Conservation (phyloP, 2,888 invertebrate species). For the Pristionchus entomophagus region DNA sequence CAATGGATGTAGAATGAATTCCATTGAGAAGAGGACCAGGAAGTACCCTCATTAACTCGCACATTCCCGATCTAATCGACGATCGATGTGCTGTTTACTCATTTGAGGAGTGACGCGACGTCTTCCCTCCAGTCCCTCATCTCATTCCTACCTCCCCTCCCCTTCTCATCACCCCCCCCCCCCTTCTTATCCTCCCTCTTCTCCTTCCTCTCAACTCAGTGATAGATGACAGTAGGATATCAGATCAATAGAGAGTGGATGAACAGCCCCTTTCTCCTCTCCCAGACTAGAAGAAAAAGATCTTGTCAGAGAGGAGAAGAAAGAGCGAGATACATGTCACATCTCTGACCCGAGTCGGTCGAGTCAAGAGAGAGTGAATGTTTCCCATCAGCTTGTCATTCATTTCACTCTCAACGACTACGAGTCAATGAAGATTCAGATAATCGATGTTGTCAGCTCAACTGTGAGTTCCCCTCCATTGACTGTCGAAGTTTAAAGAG, state of each 20-base stretch:
- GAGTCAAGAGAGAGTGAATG: not conserved
- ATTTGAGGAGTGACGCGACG: not conserved
- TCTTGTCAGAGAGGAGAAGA: conserved; percentile 10
- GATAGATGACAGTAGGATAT: conserved; percentile 28
- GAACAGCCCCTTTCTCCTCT: conserved; percentile 23
- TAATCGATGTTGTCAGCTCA: conserved; percentile 7
- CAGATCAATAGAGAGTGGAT: conserved; percentile 23
- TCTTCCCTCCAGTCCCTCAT: not conserved
- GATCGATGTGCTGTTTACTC: conserved; percentile 19
- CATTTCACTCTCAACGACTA: not conserved
- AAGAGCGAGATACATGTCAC: conserved; percentile 3
- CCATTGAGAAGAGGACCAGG: not conserved
- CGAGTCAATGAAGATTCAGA: not conserved
- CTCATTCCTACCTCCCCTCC: not conserved
- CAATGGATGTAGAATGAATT: too few species aligned
- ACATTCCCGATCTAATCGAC: not conserved
- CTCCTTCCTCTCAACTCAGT: conserved; percentile 18
- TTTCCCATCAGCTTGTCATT: not conserved
- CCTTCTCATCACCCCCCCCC: not conserved
- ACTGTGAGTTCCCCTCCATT: not conserved
- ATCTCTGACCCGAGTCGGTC: not conserved
- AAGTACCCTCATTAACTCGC: not conserved
- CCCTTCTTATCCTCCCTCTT: not conserved
- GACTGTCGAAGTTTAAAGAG: too few species aligned
- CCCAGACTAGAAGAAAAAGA: not conserved